A percentile compares a stretch with the other conserved stretches of the same genome.
Evolutionary conservation across 2,797 vertebrate genomes (phyloP).

Genomic region (Threskiornis aethiopicus): DNA sequence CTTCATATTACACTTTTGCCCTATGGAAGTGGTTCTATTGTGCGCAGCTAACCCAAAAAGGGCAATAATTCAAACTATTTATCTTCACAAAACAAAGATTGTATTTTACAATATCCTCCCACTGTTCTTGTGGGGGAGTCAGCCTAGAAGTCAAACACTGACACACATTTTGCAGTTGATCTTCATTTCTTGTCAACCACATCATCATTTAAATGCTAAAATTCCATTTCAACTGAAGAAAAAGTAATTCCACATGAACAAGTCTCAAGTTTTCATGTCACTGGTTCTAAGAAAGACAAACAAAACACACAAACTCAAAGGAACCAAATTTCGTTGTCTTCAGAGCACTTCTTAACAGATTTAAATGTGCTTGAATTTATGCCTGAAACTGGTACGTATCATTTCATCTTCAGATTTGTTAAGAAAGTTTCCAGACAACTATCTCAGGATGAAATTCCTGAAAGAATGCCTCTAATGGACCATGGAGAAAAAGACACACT

Average conservation of each 20-base stretch:
- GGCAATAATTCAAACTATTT: slow-evolving; percentile 8
- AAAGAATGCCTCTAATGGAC: background rate
- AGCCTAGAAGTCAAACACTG: slow-evolving; percentile 8
- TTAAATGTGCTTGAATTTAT: background rate
- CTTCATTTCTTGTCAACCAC: background rate
- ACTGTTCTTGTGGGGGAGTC: background rate
- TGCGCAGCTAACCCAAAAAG: background rate
- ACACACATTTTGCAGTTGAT: background rate
- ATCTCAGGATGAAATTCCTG: background rate
- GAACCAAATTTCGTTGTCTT: background rate
- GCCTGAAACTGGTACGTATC: background rate
- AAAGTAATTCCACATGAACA: background rate
- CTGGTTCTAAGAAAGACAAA: background rate
- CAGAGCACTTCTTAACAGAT: background rate
- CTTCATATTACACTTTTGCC: background rate
- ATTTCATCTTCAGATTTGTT: background rate
- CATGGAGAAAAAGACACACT: background rate
- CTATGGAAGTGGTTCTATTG: background rate
- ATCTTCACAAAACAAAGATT: slow-evolving; percentile 27
- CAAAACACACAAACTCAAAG: background rate
- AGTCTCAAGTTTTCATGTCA: background rate
- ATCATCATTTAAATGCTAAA: slow-evolving; percentile 1
- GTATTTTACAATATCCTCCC: background rate
- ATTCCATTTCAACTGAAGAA: background rate
- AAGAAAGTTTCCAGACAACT: background rate